Base-by-base conservation (phyloP, 2,888 invertebrate species). In the Callyntrura guangdongensis region DNA sequence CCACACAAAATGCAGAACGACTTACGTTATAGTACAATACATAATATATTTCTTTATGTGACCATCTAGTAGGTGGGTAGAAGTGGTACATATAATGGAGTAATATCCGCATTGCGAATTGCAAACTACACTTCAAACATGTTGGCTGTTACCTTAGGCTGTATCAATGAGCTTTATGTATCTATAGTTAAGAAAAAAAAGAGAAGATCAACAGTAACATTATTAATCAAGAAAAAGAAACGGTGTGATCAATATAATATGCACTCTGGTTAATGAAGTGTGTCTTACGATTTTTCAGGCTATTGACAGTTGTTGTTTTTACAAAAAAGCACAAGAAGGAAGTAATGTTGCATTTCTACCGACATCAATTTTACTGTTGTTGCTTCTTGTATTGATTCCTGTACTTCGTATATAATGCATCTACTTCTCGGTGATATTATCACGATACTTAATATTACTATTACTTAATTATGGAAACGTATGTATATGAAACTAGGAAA, bases 141-240 rank as follows among this genome's bases (percentile, higher is more conserved):
- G 64, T 64, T 64, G 64, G 14, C 22, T 67, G 81, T 22, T 87
- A 87, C 87, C 83, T 82, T 88, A 88, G 82, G 89, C 89, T 89
- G 83, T 89, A 77, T 74, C 77, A 64, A 89, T 84, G 89, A 89
- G 89, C 89, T 89, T 89, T 45, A 17, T 36, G 53, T 22, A 27
- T 53, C 8, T 69, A n/a, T 45, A 45, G 36, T 45, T 69, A 69
- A 69, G 69, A 45, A 72, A 67, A 17, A 72, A 72, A 45, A 45
- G 45, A 47, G 22, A 36, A 36, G 36, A 36, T 4, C 36, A 6
- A 36, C 25, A 25, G 9, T 27, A 64, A 64, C 14, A 27, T 22
- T 17, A 72, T 22, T 64, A 0, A 64, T 22, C 0, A 25, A n/a
- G 27, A 14, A 25, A 27, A 64, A 25, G 25, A 64, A 64, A 1